Base-by-base conservation (phyloP, 2,888 invertebrate genomes). In the Pedicia rivosa region DNA sequence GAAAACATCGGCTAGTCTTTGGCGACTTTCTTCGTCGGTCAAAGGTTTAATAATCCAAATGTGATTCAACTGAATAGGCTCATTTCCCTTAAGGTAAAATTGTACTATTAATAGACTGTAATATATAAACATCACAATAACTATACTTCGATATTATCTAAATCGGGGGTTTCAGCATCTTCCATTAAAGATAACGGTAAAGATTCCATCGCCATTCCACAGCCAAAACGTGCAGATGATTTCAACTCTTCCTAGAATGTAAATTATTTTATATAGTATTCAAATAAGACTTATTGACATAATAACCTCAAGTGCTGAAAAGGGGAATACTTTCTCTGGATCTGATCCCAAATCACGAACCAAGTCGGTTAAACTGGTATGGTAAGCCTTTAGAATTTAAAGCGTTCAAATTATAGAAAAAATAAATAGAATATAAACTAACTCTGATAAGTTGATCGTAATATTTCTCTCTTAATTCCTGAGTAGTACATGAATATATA, bases 21-120 rank as follows among this genome's bases (percentile, higher is more conserved):
- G 56, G 15, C 75, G 64, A 6, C 73, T 74, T 13, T 63, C 64
- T 42, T 68, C 59, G 1, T 69, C 66, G 47, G 70, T 66, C 38
- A 79, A 68, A 2, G 73, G 72, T 22, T 59, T 53, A 1, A 79
- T 45, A 39, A 63, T 64, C 78, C 77, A 79, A 3, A 79, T 63
- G 40, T 73, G 70, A 16, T 70, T 70, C 14, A 81, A 65, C 41
- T 74, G 66, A 17, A 66, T 46, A 22, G 62, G 62, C 25, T 68
- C 51, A 4, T 68, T 66, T 8, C 71, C 70, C 24, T 24, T 10
- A 24, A 24, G n/a, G 8, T 10, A 5, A 24, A 5, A 24, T 65
- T 69, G 55, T 17, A 54, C 57, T 32, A 34, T n/a, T n/a, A n/a
- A n/a, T n/a, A n/a, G n/a, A n/a, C n/a, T n/a, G n/a, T n/a, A n/a